Evolutionary conservation across 2,797 vertebrate species (phyloP).

Genomic region (Gadopsis bispinosus): DNA sequence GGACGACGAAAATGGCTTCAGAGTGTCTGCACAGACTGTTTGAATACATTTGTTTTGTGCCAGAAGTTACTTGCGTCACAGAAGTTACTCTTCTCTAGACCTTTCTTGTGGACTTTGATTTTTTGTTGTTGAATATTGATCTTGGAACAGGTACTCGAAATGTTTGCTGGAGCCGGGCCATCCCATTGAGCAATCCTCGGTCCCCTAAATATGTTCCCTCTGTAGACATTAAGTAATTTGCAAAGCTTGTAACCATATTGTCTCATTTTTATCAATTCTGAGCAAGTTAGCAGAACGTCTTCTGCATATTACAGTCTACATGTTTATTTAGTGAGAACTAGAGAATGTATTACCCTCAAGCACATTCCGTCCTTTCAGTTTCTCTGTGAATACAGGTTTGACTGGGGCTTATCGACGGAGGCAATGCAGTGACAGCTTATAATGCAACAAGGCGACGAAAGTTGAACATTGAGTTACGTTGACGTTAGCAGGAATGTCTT

Average conservation of each 20-base stretch:
- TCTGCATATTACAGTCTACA: background rate
- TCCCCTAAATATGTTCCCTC: background rate
- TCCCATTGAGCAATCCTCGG: background rate
- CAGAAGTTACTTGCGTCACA: background rate
- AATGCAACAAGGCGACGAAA: background rate
- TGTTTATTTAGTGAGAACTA: background rate
- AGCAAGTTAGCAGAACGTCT: background rate
- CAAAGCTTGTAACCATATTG: background rate
- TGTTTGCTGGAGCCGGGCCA: conserved; percentile 32
- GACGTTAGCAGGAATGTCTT: background rate
- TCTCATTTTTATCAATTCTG: background rate
- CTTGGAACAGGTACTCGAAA: conserved; percentile 1
- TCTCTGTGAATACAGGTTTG: background rate
- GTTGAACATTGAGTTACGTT: background rate
- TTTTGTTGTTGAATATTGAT: conserved; percentile 40
- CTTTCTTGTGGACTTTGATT: conserved; percentile 56
- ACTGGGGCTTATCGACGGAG: background rate
- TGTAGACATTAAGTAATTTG: background rate
- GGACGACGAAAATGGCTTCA: background rate
- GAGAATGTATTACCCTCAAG: background rate
- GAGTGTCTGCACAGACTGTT: background rate
- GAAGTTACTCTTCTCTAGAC: conserved; percentile 1
- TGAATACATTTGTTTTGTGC: background rate
- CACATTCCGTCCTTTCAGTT: background rate
- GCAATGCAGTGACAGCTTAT: background rate